Percentiles rank a stretch among this genome's conserved stretches.
Evolutionary conservation across 1,140 invertebrate genomes (phyloP).

Genomic region (Camponotus floridanus): DNA sequence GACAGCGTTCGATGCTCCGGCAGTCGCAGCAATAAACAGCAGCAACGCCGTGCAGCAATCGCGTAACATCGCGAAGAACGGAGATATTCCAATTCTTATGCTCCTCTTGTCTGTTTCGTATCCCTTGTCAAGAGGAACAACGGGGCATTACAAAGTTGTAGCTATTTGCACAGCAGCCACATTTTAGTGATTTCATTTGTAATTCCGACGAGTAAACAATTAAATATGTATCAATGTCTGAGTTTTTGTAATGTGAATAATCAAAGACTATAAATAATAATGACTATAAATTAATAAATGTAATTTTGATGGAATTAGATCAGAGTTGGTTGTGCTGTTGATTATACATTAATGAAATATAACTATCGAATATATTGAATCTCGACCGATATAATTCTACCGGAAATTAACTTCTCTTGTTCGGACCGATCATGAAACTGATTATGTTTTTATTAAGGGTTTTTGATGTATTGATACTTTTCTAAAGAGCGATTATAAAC

Average conservation of each 20-base stretch:
- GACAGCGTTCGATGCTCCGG: slow-evolving; percentile 50
- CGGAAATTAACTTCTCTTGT: no score
- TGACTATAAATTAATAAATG: neutral
- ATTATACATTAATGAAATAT: neutral
- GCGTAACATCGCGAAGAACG: neutral
- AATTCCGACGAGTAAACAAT: neutral
- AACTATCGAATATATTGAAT: neutral
- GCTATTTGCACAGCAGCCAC: neutral
- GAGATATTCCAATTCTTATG: slow-evolving; percentile 22
- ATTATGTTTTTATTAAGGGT: no score
- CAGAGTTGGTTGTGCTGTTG: neutral
- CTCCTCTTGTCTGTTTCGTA: neutral
- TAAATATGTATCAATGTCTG: neutral
- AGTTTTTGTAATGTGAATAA: neutral
- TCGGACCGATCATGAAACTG: no score
- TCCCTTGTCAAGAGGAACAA: neutral
- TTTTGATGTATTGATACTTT: no score
- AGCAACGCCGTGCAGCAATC: slow-evolving; percentile 19
- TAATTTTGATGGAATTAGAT: neutral
- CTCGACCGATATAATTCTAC: no score
- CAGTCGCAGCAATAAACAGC: slow-evolving; percentile 32
- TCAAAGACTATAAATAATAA: no score
- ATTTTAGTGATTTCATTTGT: neutral
- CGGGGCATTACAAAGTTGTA: neutral
- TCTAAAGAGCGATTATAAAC: no score